phyloP scores from a whole-genome alignment of 2,113 vertebrate genomes.

The Nannospalax galili region DNA sequence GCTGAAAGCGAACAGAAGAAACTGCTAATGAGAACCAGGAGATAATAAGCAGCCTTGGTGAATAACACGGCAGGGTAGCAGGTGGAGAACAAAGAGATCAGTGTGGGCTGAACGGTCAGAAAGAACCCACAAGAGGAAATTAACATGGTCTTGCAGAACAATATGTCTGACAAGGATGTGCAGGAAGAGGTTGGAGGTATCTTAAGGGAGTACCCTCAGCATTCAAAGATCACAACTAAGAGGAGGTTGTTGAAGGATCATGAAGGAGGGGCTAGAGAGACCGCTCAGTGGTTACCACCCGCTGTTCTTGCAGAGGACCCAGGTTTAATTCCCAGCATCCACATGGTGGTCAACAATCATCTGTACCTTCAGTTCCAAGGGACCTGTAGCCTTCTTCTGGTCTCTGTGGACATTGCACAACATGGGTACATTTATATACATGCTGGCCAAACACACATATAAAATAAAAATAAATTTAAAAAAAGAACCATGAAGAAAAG shows the following conservation, averaged over 20 bases:
- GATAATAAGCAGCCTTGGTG: not conserved
- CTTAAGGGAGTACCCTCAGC: not conserved
- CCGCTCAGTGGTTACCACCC: no score
- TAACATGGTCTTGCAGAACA: not conserved
- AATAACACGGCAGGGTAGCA: not conserved
- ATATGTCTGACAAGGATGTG: accelerated
- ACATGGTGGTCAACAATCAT: no score
- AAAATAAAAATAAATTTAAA: no score
- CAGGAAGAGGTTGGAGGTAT: not conserved
- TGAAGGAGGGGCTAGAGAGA: not conserved
- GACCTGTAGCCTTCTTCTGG: no score
- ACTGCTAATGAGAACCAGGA: not conserved
- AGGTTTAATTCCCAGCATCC: no score
- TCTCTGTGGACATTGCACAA: no score
- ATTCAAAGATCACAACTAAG: not conserved
- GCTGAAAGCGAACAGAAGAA: not conserved
- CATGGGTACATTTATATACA: no score
- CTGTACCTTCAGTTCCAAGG: no score
- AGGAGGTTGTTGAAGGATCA: not conserved
- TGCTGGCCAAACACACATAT: no score
- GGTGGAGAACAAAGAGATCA: not conserved
- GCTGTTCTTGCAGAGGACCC: no score
- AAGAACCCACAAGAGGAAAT: not conserved
- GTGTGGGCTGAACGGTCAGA: not conserved
- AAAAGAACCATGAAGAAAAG: not conserved